These are phyloP conservation scores for Syrmaticus mikado DNA, from an alignment of 2,113 vertebrate genomes.

Conservation along the genomic window DNA sequence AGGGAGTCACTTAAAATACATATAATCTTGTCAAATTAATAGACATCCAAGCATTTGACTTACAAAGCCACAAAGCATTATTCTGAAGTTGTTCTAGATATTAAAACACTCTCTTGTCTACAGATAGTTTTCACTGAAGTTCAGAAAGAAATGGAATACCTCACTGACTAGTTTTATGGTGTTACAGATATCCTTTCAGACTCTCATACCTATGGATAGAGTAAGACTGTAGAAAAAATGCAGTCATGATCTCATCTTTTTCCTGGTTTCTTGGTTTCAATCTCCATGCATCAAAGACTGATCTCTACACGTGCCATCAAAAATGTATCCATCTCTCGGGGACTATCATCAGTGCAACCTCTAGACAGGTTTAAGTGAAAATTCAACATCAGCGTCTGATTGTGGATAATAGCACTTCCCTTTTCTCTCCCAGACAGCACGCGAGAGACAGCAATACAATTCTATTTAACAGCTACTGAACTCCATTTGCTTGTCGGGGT, in stretches of 20 bases:
- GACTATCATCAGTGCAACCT: not conserved
- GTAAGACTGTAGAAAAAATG: not conserved
- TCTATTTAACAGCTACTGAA: not conserved
- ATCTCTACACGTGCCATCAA: accelerated
- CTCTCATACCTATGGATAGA: not conserved
- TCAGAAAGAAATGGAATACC: not conserved
- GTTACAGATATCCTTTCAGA: not conserved
- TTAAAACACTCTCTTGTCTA: not conserved
- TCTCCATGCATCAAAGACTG: not conserved
- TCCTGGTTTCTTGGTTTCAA: accelerated
- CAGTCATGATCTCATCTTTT: not conserved
- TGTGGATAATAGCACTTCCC: not conserved
- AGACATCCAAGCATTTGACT: not conserved
- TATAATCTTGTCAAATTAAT: not conserved
- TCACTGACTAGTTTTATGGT: not conserved
- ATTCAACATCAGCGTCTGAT: not conserved
- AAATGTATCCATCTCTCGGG: accelerated
- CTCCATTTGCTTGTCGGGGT: not conserved
- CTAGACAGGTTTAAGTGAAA: not conserved
- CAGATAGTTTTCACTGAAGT: not conserved
- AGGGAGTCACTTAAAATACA: not conserved
- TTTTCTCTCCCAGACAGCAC: not conserved
- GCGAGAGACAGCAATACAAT: not conserved
- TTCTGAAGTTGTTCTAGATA: not conserved
- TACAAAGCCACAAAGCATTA: not conserved